Evolutionary conservation across 1,140 invertebrate species (phyloP).

Genomic region (Ostrea denselamellosa): DNA sequence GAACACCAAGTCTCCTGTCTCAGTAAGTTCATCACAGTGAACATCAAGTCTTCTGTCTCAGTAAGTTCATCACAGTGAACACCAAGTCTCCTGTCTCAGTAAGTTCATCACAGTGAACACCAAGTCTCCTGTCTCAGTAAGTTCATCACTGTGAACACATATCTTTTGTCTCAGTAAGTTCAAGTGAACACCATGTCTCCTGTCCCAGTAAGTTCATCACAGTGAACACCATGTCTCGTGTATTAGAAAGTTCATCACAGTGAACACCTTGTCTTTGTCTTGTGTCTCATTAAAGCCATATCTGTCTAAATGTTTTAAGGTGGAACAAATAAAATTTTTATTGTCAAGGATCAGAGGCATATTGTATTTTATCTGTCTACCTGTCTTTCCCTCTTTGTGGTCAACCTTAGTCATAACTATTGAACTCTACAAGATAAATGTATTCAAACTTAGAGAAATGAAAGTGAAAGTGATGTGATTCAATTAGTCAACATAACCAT

Average conservation of each 20-base stretch:
- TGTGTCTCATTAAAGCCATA: background rate
- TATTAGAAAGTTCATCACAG: too few relatives aligned
- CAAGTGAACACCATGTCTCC: background rate
- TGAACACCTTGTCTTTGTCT: background rate
- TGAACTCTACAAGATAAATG: too few relatives aligned
- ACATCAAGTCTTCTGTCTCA: background rate
- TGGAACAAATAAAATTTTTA: too few relatives aligned
- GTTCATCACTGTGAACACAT: background rate
- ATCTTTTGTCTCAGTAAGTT: background rate
- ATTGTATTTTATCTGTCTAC: too few relatives aligned
- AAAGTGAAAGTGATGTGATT: too few relatives aligned
- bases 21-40: background rate
- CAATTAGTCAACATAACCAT: too few relatives aligned
- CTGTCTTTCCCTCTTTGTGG: too few relatives aligned
- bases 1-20: background rate
- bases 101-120: slow-evolving; percentile 1
- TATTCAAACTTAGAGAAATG: too few relatives aligned
- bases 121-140: too few relatives aligned
- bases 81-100: slow-evolving; percentile 39
- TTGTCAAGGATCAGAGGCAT: too few relatives aligned
- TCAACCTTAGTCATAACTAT: too few relatives aligned
- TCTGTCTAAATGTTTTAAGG: too few relatives aligned
- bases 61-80: background rate
- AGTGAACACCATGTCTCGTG: background rate
- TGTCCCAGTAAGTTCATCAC: slow-evolving; percentile 42